Evolutionary conservation across 2,113 vertebrate species (phyloP), one percentile per base, ranked within the genome.

Genomic region (Charadrius vociferus): DNA sequence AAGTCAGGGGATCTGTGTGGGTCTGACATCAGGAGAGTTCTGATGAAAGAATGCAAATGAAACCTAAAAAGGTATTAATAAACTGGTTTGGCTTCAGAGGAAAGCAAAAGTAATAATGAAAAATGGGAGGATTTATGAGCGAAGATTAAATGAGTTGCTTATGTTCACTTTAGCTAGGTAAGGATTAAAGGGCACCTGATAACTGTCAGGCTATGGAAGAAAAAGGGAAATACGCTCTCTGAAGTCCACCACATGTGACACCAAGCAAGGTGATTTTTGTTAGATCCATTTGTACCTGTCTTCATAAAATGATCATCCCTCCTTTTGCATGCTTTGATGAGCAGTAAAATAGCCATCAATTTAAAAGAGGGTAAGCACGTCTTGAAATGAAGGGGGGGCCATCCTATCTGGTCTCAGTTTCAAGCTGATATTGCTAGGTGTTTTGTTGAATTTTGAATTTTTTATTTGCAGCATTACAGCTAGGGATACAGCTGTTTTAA

Each of bases 121-220:
- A 88, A 83, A 71, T 72, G 29, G 49, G 65, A 81, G 81, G 41
- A 86, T 86, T 92, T 88, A n/a, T 74, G 81, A 90, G 34, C 3
- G 0, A 70, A 92, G 74, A 93, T 88, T 78, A 86, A 86, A 95
- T 84, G 3, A 93, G 63, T 84, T 93, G 61, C 81, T 91, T 87
- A 16, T 75, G 55, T 93, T 95, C 89, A 18, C 39, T 95, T 94
- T 36, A 85, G 88, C 74, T 71, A 30, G 9, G n/a, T 88, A 59
- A 71, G 78, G 61, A 84, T 93, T 78, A 95, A 97, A 97, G 68
- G 72, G 34, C 61, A 74, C n/a, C 67, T 71, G 90, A 12, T 83
- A 86, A 62, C 81, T 86, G 63, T 93, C 47, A 81, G 72, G 30
- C 75, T 93, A 0, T 5, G 10, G 88, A 78, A 88, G 34, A 45